phyloP scores from a whole-genome alignment of 2,888 invertebrate species.

The Zelleria hepariella region DNA sequence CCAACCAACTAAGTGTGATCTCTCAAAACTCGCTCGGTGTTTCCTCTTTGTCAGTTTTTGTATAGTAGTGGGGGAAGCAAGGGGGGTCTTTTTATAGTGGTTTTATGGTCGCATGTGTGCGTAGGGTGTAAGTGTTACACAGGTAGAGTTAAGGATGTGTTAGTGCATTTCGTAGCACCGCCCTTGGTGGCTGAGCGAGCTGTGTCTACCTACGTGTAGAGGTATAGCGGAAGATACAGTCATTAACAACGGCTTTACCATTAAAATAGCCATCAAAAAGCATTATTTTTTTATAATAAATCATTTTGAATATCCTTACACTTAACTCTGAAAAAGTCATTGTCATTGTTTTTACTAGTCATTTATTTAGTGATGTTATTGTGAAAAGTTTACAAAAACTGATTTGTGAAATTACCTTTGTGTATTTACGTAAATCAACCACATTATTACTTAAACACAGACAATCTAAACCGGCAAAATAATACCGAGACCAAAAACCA shows the following conservation, averaged over 20 bases:
- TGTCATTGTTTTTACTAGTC: no score
- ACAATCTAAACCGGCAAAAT: no score
- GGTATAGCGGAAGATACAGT: not conserved
- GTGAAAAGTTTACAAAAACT: no score
- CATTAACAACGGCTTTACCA: not conserved
- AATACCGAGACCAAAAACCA: not conserved
- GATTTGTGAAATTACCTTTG: no score
- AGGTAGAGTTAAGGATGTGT: slow-evolving; percentile 33
- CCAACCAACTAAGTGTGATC: not conserved
- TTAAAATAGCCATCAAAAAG: no score
- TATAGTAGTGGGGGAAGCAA: slow-evolving; percentile 12
- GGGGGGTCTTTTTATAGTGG: slow-evolving; percentile 27
- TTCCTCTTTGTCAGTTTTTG: slow-evolving; percentile 15
- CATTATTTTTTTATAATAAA: no score
- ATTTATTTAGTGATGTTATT: no score
- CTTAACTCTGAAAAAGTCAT: no score
- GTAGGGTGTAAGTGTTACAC: slow-evolving; percentile 30
- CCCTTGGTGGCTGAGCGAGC: not conserved
- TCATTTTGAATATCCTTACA: no score
- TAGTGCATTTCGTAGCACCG: slow-evolving; percentile 24
- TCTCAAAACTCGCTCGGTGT: not conserved
- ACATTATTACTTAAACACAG: no score
- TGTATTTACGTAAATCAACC: no score
- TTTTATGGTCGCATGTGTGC: slow-evolving; percentile 26
- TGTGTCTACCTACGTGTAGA: not conserved